These are phyloP conservation scores for Drosophila rellima DNA, from an alignment of 2,888 invertebrate genomes.

Conservation along the genomic window DNA sequence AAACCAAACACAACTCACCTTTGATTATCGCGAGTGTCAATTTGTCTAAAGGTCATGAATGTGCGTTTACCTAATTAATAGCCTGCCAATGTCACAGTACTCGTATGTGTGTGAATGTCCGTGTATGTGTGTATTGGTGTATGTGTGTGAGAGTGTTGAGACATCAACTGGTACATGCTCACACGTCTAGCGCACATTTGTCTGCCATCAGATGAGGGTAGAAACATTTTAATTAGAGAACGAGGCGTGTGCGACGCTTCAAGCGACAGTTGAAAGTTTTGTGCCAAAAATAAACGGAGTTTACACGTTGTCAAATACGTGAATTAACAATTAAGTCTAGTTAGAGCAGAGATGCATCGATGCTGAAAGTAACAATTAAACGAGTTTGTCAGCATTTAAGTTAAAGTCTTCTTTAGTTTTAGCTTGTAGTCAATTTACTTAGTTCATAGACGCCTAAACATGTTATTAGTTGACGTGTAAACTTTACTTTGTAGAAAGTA, in stretches of 20 bases:
- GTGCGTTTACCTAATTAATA: slow-evolving; percentile 77
- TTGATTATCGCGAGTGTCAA: slow-evolving; percentile 78
- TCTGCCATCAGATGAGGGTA: slow-evolving; percentile 28
- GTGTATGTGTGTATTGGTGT: too few relatives aligned
- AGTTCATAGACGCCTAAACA: slow-evolving; percentile 9
- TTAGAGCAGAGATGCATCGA: background rate
- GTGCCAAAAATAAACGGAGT: slow-evolving; percentile 20
- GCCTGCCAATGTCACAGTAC: slow-evolving; percentile 59
- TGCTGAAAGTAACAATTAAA: slow-evolving; percentile 1
- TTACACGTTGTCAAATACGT: slow-evolving; percentile 31
- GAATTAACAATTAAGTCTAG: slow-evolving; percentile 6
- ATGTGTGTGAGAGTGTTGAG: slow-evolving; percentile 28
- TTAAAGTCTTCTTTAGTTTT: background rate
- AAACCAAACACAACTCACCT: slow-evolving; percentile 53
- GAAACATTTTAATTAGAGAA: slow-evolving; percentile 78
- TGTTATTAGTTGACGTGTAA: slow-evolving; percentile 46
- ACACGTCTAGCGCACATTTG: slow-evolving; percentile 47
- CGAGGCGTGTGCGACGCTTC: slow-evolving; percentile 23
- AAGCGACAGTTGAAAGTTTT: slow-evolving; percentile 40
- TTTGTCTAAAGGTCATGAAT: slow-evolving; percentile 74
- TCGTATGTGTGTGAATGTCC: background rate
- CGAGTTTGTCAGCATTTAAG: background rate
- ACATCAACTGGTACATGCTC: slow-evolving; percentile 51
- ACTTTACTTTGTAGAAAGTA: slow-evolving; percentile 26
- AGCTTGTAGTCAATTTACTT: slow-evolving; percentile 14